Base-by-base conservation (phyloP, 2,113 vertebrate species). In the Dipodomys ordii region DNA sequence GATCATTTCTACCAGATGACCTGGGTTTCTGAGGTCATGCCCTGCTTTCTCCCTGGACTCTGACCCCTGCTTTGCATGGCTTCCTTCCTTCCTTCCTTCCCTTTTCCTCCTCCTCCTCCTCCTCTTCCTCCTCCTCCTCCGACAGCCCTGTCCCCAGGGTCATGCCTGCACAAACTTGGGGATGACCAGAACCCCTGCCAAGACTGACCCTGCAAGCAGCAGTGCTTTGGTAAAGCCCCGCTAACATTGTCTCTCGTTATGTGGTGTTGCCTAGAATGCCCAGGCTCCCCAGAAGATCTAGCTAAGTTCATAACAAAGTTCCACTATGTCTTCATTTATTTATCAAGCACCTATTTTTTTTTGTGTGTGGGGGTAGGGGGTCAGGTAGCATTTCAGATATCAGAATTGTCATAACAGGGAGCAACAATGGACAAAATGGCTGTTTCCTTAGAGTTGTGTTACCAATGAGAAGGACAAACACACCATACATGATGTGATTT, bases 261-360 rank as follows among this genome's bases (percentile, higher is more conserved):
- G 49, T 22, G 18, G 2, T 57, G 16, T 68, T 57, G 44, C 32
- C 69, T 94, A 13, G 73, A 76, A 86, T 65, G 4, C 28, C 20
- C 9, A 65, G 32, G n/a, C 4, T 32, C 80, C 39, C 18, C 60
- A 13, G 32, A 71, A 81, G 68, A 85, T 46, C 23, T 22, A 10
- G 39, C 35, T 4, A 60, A 83, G 32, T 65, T 64, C 74, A 10
- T n/a, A 57, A 82, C 76, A 71, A 91, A 91, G 81, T 88, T 91
- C 65, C 74, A n/a, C 32, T 35, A 8, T 1, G 10, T 39, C 53
- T 10, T 80, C 46, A 57, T 76, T 74, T 44, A 60, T 44, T 85
- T 80, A 85, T 18, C 83, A 82, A 73, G 74, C 32, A 16, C 72
- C 79, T 60, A 1, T 68, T 71, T 25, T 72, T 76, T 90, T 19